Base-by-base conservation (phyloP, 2,888 invertebrate genomes). In the Yponomeuta cagnagella region DNA sequence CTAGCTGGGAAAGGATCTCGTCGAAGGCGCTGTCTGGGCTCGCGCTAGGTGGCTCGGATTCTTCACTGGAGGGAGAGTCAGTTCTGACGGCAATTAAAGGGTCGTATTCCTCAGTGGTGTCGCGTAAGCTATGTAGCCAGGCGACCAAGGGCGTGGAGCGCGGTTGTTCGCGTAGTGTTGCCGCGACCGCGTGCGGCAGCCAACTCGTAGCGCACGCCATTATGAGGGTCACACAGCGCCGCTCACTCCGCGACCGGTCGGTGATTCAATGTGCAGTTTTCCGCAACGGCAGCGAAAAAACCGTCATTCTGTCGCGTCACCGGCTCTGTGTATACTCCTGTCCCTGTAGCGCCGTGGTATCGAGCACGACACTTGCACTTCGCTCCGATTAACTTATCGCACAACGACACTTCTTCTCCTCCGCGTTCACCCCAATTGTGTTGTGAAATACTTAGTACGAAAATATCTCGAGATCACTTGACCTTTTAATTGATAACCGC, bases 141-240 rank as follows among this genome's bases (percentile, higher is more conserved):
- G 88, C 89, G 82, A 90, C 79, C 37, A 90, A 78, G 63, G 90
- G 87, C 77, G 82, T 82, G 74, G 89, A 82, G 77, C 87, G 82
- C 76, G 83, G 80, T 71, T 82, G 82, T 75, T 81, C 78, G 80
- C 84, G 84, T 79, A 90, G 87, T 88, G 90, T 89, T 73, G 78
- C 84, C 85, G 88, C 88, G 72, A 89, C 89, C 77, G 86, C 90
- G 88, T 82, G 84, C 86, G 93, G 92, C 80, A 92, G 85, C 90
- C 91, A 92, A 91, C 90, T 91, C 84, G 87, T 84, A 79, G 87
- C 83, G 80, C 88, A 89, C 81, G 89, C 88, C 79, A 74, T 72
- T 87, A 89, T 87, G 37, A 63, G 58, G 67, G 37, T 33, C 31
- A 77, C 76, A 84, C 82, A 78, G 77, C 78, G 75, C 77, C 75